A percentile compares a stretch with the other conserved stretches of the same genome.
Evolutionary conservation across 1,140 invertebrate genomes (phyloP).

Genomic region (Zaprionus tsacasi): DNA sequence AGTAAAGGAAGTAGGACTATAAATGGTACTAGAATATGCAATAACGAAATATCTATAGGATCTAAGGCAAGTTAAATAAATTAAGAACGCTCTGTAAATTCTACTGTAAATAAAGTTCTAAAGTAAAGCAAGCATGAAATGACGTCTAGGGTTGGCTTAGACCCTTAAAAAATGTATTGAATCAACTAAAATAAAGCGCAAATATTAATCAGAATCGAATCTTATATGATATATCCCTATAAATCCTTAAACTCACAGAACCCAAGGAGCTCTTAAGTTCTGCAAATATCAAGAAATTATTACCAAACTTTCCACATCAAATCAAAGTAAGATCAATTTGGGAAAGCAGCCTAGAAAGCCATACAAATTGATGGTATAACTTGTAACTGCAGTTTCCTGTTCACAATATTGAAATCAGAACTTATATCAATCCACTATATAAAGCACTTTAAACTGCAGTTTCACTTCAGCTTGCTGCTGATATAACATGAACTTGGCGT

Average conservation of each 20-base stretch:
- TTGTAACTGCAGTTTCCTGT: background rate
- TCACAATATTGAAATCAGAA: background rate
- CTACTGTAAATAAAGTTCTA: too few species aligned
- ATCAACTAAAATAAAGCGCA: background rate
- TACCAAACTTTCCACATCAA: background rate
- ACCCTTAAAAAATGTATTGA: background rate
- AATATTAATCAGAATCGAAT: background rate
- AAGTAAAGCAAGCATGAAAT: too few species aligned
- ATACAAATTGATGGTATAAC: background rate
- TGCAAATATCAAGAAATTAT: background rate
- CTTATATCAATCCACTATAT: background rate
- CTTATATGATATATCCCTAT: background rate
- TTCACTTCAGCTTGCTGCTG: background rate
- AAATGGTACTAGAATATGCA: too few species aligned
- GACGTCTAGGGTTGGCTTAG: background rate
- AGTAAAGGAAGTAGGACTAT: background rate
- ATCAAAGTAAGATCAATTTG: background rate
- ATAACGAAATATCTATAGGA: background rate
- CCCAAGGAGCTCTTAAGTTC: background rate
- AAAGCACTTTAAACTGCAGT: slow-evolving; percentile 1
- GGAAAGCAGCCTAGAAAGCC: background rate
- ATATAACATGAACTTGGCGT: slow-evolving; percentile 6
- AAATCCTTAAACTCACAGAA: background rate
- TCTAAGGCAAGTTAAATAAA: too few species aligned
- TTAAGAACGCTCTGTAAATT: background rate